Conservation (phyloP, 2,113 vertebrate species). For the Oplegnathus fasciatus region DNA sequence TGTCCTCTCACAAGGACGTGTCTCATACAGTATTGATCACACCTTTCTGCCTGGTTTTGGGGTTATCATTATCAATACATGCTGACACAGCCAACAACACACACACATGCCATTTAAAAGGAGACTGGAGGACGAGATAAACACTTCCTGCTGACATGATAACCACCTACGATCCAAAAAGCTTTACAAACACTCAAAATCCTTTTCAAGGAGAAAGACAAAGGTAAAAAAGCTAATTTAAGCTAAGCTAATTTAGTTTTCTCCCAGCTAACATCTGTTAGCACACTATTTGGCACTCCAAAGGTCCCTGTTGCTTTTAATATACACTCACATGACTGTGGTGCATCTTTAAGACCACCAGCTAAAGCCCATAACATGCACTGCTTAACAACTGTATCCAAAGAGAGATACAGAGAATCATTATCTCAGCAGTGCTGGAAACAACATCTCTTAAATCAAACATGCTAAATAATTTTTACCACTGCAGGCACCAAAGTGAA, state of each 20-base stretch:
- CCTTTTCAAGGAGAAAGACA: neutral
- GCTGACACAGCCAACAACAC: neutral
- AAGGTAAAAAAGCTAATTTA: too few relatives aligned
- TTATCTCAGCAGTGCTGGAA: neutral
- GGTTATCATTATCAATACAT: too few relatives aligned
- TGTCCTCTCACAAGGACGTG: neutral
- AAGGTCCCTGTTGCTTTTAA: neutral
- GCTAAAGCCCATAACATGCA: neutral
- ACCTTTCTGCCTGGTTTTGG: neutral
- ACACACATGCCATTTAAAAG: neutral
- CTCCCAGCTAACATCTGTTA: neutral
- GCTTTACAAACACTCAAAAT: neutral
- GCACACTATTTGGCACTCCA: neutral
- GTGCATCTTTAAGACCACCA: neutral
- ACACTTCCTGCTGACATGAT: neutral
- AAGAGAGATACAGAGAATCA: neutral
- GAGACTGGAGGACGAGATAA: neutral
- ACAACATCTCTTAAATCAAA: neutral
- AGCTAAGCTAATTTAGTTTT: too few relatives aligned
- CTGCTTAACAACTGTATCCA: neutral
- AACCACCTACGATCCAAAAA: neutral
- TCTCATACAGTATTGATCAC: neutral
- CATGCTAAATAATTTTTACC: conserved; percentile 11
- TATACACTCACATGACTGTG: neutral
- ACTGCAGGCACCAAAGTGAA: neutral